Percentiles rank a stretch among this genome's conserved stretches.
Evolutionary conservation across 2,888 invertebrate genomes (phyloP).

Genomic region (Pollenia amentaria): DNA sequence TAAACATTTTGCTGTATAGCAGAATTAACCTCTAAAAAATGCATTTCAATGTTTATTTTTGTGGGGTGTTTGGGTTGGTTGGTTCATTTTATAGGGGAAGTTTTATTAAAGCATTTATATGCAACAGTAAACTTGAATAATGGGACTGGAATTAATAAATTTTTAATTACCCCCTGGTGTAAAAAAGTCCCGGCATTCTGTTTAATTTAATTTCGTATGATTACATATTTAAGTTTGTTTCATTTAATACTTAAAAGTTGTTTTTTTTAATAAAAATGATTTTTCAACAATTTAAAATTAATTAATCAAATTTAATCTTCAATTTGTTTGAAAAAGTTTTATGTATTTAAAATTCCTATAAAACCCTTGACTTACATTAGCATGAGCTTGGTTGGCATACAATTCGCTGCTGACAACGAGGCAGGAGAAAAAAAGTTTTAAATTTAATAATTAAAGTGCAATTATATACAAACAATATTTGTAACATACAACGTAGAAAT

Average conservation of each 20-base stretch:
- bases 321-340: constrained; percentile 53
- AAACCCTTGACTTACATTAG: constrained; percentile 66
- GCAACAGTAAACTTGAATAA: constrained; percentile 17
- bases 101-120: neutral
- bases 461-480: constrained; percentile 64
- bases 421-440: constrained; percentile 41
- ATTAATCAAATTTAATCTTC: constrained; percentile 53
- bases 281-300: constrained; percentile 55
- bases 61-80: neutral
- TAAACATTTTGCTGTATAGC: constrained; percentile 24
- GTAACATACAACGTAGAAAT: neutral
- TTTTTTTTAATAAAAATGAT: constrained; percentile 22
- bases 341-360: constrained; percentile 48
- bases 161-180: constrained; percentile 47
- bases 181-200: constrained; percentile 16
- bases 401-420: constrained; percentile 29
- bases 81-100: neutral
- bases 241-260: neutral
- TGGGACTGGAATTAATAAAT: constrained; percentile 43
- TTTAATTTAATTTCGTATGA: neutral
- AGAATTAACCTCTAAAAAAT: constrained; percentile 58
- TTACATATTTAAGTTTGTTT: neutral
- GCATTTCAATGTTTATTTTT: constrained; percentile 41
- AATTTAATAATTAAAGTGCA: constrained; percentile 69
- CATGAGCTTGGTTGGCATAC: constrained; percentile 5